Conservation (phyloP, 1,140 invertebrate genomes). For the Hypothenemus hampei region DNA sequence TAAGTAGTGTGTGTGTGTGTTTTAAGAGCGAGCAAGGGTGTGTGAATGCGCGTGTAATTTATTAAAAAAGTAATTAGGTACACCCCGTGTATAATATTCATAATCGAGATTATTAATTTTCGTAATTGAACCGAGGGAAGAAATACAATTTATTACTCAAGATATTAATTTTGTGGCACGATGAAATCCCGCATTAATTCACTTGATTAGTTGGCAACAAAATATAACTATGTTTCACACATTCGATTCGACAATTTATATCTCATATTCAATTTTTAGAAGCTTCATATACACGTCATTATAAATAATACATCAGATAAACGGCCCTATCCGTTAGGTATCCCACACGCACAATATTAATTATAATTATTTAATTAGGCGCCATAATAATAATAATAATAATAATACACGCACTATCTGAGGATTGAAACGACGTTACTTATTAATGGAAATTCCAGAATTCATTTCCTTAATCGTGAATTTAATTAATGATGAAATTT, state of each 20-base stretch:
- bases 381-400: background rate
- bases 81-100: conserved; percentile 22
- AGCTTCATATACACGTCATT: background rate
- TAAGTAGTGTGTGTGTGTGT: conserved; percentile 25
- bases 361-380: conserved; percentile 1
- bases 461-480: conserved; percentile 6
- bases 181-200: conserved; percentile 4
- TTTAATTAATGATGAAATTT: no score
- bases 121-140: conserved; percentile 19
- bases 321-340: background rate
- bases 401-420: background rate
- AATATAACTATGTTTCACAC: background rate
- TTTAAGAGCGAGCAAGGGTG: conserved; percentile 22
- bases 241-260: background rate
- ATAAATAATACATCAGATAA: background rate
- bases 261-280: background rate
- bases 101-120: conserved; percentile 27
- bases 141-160: conserved; percentile 13
- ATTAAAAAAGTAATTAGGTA: conserved; percentile 29
- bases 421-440: background rate
- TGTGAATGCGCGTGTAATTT: conserved; percentile 25
- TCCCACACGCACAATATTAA: background rate
- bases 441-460: conserved; percentile 1
- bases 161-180: conserved; percentile 11
- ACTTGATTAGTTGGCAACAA: conserved; percentile 1